phyloP scores from a whole-genome alignment of 2,888 invertebrate genomes.

The Orchestes rusci region DNA sequence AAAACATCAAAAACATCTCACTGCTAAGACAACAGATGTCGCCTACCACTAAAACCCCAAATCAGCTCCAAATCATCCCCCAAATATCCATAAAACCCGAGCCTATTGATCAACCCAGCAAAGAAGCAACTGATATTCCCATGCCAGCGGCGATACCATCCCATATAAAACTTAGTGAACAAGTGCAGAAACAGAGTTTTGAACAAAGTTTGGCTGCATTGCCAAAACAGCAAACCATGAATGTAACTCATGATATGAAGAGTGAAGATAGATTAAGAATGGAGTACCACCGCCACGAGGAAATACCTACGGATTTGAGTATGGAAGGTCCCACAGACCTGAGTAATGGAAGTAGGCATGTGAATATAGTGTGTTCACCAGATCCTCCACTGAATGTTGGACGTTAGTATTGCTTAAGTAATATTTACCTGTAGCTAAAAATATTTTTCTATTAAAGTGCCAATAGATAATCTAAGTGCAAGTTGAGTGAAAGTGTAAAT shows the following conservation, averaged over 20 bases:
- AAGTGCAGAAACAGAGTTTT: conserved; percentile 18
- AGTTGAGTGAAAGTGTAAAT: conserved; percentile 11
- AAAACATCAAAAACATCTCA: conserved; percentile 90
- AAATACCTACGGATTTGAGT: conserved; percentile 43
- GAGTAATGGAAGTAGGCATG: conserved; percentile 38
- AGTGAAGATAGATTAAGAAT: conserved; percentile 15
- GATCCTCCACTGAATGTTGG: conserved; percentile 38
- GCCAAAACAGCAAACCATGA: conserved; percentile 7
- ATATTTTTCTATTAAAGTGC: too few relatives aligned
- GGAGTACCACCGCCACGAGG: conserved; percentile 38
- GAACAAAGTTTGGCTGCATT: conserved; percentile 11
- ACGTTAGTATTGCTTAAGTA: conserved; percentile 29
- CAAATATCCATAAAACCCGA: conserved; percentile 34
- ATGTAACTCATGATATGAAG: conserved; percentile 10
- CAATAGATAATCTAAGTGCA: conserved; percentile 26
- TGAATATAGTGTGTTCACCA: conserved; percentile 42
- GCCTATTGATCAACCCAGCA: conserved; percentile 31
- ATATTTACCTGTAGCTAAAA: conserved; percentile 8
- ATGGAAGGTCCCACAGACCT: conserved; percentile 43
- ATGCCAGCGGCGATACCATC: conserved; percentile 13
- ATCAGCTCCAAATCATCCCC: conserved; percentile 28
- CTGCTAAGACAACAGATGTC: conserved; percentile 72
- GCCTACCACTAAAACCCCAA: conserved; percentile 33
- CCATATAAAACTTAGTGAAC: conserved; percentile 17
- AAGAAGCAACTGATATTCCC: conserved; percentile 6